Conservation (phyloP, 2,888 invertebrate genomes). For the Pharmacophagus antenor region DNA sequence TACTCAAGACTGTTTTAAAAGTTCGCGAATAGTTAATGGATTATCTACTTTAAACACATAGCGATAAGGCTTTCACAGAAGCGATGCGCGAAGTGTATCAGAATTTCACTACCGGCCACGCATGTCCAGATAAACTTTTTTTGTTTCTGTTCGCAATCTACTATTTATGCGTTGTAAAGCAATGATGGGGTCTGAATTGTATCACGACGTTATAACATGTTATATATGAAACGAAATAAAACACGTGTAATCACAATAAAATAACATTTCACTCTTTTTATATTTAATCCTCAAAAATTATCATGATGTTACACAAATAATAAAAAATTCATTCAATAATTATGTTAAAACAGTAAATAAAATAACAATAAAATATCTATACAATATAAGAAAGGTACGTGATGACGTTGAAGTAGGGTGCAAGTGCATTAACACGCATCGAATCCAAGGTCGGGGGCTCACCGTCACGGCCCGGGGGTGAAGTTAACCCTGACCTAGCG, state of each 20-base stretch:
- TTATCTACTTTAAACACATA: slow-evolving; percentile 64
- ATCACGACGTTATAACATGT: not conserved
- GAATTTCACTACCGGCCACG: slow-evolving; percentile 63
- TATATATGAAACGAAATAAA: not conserved
- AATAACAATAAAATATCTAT: not conserved
- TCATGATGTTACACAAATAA: too few species aligned
- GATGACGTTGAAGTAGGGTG: slow-evolving; percentile 21
- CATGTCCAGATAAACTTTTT: slow-evolving; percentile 58
- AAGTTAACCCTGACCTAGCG: slow-evolving; percentile 79
- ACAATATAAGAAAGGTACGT: slow-evolving; percentile 1
- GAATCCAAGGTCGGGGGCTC: slow-evolving; percentile 74
- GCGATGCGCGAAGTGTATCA: slow-evolving; percentile 52
- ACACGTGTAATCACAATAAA: not conserved
- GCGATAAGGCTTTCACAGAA: slow-evolving; percentile 55
- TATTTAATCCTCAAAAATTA: not conserved
- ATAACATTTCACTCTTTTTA: not conserved
- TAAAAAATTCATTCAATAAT: not conserved
- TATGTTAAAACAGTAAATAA: not conserved
- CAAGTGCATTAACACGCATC: slow-evolving; percentile 41
- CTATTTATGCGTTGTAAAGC: slow-evolving; percentile 18
- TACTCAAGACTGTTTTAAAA: slow-evolving; percentile 43
- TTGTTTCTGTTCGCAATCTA: slow-evolving; percentile 32
- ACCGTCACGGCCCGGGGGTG: slow-evolving; percentile 72
- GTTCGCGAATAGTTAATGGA: slow-evolving; percentile 53
- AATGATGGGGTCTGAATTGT: slow-evolving; percentile 9